Evolutionary conservation across 2,888 invertebrate genomes (phyloP).

Genomic region (Netelia inedita): DNA sequence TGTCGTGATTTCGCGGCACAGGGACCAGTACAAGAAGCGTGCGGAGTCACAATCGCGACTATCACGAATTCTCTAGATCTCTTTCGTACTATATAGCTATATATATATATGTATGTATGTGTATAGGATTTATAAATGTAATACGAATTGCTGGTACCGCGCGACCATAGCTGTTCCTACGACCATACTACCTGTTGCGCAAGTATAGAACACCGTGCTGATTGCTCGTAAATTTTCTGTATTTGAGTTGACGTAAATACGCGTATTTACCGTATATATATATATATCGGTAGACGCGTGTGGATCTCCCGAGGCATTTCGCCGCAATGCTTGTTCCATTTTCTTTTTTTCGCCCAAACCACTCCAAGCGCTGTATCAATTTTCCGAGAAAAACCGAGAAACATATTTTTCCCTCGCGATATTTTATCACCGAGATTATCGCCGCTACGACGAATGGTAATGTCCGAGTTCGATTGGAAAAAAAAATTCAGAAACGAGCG

Average conservation of each 20-base stretch:
- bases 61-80: constrained; percentile 55
- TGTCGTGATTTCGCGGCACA: constrained; percentile 39
- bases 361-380: not conserved
- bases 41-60: constrained; percentile 30
- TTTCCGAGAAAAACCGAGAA: constrained; percentile 19
- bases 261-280: constrained; percentile 5
- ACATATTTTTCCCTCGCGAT: not conserved
- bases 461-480: too few species aligned
- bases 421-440: not conserved
- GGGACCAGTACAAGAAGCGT: constrained; percentile 22
- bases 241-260: constrained; percentile 50
- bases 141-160: constrained; percentile 30
- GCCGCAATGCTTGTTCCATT: constrained; percentile 7
- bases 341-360: not conserved
- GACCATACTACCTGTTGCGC: constrained; percentile 39
- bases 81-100: constrained; percentile 26
- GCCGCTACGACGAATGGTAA: not conserved
- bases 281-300: constrained; percentile 3
- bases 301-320: constrained; percentile 27
- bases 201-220: constrained; percentile 45
- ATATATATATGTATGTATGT: constrained; percentile 21
- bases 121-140: not conserved
- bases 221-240: constrained; percentile 62
- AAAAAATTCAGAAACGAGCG: too few species aligned
- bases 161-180: constrained; percentile 9